phyloP scores from a whole-genome alignment of 2,113 vertebrate genomes.

The Rhizomys pruinosus region DNA sequence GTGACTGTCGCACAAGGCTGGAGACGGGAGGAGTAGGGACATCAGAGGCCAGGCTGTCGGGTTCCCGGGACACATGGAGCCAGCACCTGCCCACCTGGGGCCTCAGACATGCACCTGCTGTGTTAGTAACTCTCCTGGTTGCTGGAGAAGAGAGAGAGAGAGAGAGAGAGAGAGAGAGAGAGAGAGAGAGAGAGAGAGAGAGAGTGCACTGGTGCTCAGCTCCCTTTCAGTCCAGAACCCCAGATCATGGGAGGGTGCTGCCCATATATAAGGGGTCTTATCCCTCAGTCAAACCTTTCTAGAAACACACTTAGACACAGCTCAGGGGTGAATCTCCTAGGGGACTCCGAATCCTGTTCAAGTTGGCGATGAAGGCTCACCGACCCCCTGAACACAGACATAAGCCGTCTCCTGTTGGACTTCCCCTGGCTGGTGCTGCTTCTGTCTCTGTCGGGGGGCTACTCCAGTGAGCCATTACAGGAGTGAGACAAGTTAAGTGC shows the following conservation, averaged over 20 bases:
- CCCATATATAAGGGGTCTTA: neutral
- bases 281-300: neutral
- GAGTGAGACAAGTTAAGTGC: neutral
- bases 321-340: neutral
- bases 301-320: neutral
- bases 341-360: neutral
- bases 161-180: no score
- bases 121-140: neutral
- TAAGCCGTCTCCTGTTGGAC: no score
- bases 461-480: fast-evolving
- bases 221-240: neutral
- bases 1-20: neutral
- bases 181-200: neutral
- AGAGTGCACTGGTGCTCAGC: neutral
- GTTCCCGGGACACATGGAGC: neutral
- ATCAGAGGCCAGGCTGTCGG: no score
- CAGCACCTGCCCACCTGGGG: neutral
- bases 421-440: fast-evolving
- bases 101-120: neutral
- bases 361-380: no score
- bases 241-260: neutral
- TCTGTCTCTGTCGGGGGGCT: fast-evolving
- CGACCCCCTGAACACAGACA: neutral
- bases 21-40: neutral
- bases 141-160: neutral